Conservation (phyloP, 2,797 vertebrate genomes). For the Eulemur rubriventer region DNA sequence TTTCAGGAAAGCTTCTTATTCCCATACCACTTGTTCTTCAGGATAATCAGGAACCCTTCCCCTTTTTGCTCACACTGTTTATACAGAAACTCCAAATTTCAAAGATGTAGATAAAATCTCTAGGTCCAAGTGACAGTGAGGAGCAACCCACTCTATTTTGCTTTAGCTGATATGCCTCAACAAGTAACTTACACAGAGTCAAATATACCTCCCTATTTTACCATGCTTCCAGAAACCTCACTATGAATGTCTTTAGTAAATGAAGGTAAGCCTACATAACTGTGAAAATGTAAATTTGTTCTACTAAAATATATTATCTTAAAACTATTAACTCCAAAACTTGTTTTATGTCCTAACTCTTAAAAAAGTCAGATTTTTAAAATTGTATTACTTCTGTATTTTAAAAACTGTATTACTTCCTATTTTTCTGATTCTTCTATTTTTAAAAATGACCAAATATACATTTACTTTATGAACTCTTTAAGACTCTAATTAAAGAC, state of each 20-base stretch:
- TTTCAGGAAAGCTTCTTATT: neutral
- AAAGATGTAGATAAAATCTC: neutral
- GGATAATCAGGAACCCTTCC: neutral
- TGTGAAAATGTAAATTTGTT: slow-evolving; percentile 21
- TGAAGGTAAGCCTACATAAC: neutral
- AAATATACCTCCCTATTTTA: neutral
- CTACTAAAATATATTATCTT: slow-evolving; percentile 12
- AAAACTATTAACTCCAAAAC: slow-evolving; percentile 29
- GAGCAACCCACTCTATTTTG: neutral
- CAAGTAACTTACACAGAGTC: neutral
- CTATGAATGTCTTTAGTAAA: slow-evolving; percentile 12
- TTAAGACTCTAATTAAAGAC: neutral
- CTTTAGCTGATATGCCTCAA: neutral
- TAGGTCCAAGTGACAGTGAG: neutral
- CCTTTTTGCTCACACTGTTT: neutral
- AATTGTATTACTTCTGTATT: neutral
- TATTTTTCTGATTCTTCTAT: slow-evolving; percentile 8
- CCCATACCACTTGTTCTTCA: neutral
- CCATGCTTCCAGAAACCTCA: slow-evolving; percentile 3
- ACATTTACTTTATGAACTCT: neutral
- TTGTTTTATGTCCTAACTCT: slow-evolving; percentile 12
- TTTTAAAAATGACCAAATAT: neutral
- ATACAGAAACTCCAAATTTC: neutral
- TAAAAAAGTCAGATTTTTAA: neutral
- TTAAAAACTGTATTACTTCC: neutral